These are phyloP conservation scores for Caenorhabditis remanei DNA, from an alignment of 1,140 invertebrate genomes.

Conservation along the genomic window DNA sequence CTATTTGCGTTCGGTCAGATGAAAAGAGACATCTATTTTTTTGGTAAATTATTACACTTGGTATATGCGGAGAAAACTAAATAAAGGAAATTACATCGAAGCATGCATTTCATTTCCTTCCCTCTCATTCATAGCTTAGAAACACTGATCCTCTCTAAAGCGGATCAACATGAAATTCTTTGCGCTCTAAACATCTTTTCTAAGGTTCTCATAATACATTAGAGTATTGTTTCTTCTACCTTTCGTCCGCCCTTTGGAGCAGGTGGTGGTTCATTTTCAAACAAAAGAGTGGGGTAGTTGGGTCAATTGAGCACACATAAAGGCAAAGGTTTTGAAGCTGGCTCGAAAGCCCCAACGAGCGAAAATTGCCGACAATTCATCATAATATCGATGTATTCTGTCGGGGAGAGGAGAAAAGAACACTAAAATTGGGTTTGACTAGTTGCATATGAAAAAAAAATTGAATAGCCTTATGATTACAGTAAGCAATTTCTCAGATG, in stretches of 20 bases:
- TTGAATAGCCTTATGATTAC: neutral
- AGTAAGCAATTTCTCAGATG: neutral
- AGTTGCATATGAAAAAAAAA: too few relatives aligned
- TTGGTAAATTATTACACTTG: too few relatives aligned
- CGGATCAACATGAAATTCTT: neutral
- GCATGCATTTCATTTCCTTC: too few relatives aligned
- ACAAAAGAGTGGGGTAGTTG: slow-evolving; percentile 11
- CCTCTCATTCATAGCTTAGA: neutral
- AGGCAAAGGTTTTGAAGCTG: neutral
- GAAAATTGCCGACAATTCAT: slow-evolving; percentile 42
- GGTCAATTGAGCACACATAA: slow-evolving; percentile 51
- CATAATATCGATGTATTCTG: slow-evolving; percentile 39
- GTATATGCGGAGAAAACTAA: too few relatives aligned
- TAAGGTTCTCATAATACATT: slow-evolving; percentile 5
- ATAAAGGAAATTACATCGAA: too few relatives aligned
- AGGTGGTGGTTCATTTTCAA: slow-evolving; percentile 46
- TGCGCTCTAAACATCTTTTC: neutral
- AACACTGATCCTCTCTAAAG: neutral
- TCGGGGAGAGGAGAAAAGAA: neutral
- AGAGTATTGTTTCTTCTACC: slow-evolving; percentile 33
- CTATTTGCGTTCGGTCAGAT: too few relatives aligned
- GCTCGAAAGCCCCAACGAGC: neutral
- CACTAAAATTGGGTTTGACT: too few relatives aligned
- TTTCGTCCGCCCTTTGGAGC: neutral
- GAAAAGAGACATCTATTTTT: too few relatives aligned